Conservation (phyloP, 2,797 vertebrate species). For the Acanthurus leucopareius region DNA sequence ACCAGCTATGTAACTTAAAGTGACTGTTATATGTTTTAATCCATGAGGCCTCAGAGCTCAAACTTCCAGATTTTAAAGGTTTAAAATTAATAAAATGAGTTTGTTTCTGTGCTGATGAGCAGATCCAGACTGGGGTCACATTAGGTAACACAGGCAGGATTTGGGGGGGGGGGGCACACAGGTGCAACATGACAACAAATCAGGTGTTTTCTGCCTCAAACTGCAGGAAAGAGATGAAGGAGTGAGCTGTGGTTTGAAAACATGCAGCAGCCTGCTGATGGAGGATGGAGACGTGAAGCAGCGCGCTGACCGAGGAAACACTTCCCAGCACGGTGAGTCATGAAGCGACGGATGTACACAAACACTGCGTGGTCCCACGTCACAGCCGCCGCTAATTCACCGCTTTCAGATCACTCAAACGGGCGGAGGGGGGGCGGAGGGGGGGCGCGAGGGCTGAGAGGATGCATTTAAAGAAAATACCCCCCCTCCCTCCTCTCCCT, state of each 20-base stretch:
- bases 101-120: neutral
- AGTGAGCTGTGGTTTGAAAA: too few relatives aligned
- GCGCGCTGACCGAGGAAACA: constrained; percentile 36
- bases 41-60: neutral
- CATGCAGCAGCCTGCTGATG: too few relatives aligned
- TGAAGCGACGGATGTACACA: constrained; percentile 52
- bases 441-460: neutral
- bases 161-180: neutral
- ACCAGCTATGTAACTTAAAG: neutral
- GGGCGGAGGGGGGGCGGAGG: neutral
- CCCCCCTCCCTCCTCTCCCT: neutral
- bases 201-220: neutral
- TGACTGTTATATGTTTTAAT: neutral
- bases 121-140: constrained; percentile 18
- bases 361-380: constrained; percentile 47
- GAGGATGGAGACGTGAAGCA: neutral
- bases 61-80: neutral
- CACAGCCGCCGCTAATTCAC: constrained; percentile 41
- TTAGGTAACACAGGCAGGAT: constrained; percentile 8
- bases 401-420: constrained; percentile 37
- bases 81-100: too few relatives aligned
- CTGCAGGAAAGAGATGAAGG: neutral
- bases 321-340: constrained; percentile 49
- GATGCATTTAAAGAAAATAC: constrained; percentile 29
- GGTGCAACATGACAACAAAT: too few relatives aligned